A percentile compares a stretch with the other conserved stretches of the same genome.
These are phyloP conservation scores for Chlorops oryzae DNA, from an alignment of 1,140 invertebrate species.

Conservation along the genomic window DNA sequence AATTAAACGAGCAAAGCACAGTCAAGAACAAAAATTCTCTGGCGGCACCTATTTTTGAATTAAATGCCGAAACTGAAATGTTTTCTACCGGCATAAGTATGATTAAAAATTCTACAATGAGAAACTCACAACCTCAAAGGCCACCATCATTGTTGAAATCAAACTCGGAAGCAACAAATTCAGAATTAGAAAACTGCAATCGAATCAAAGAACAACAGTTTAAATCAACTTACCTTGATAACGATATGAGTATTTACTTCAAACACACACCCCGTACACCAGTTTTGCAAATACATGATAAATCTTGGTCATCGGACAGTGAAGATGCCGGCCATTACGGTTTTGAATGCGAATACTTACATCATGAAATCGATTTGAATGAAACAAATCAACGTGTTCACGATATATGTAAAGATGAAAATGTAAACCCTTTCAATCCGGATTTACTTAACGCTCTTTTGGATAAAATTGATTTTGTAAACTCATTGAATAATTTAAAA, in stretches of 20 bases:
- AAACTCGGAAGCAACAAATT: too few relatives aligned
- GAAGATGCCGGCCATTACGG: neutral
- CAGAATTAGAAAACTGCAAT: too few relatives aligned
- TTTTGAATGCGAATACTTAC: slow-evolving; percentile 6
- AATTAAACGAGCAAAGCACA: too few relatives aligned
- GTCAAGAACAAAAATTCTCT: too few relatives aligned
- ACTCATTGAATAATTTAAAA: slow-evolving; percentile 32
- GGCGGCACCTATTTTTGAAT: slow-evolving; percentile 38
- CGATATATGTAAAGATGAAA: slow-evolving; percentile 15
- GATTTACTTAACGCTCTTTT: slow-evolving; percentile 51
- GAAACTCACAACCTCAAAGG: too few relatives aligned
- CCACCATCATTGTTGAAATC: too few relatives aligned
- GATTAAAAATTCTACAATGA: slow-evolving; percentile 47
- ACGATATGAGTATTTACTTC: slow-evolving; percentile 37
- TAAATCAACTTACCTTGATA: too few relatives aligned
- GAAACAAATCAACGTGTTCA: slow-evolving; percentile 15
- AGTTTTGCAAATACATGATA: slow-evolving; percentile 22
- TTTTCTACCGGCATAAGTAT: slow-evolving; percentile 35
- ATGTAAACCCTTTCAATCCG: slow-evolving; percentile 54
- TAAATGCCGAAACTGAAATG: slow-evolving; percentile 39
- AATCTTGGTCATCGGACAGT: neutral
- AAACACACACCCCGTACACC: slow-evolving; percentile 33
- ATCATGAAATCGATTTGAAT: slow-evolving; percentile 15
- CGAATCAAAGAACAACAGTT: neutral
- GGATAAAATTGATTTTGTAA: slow-evolving; percentile 52